Percentiles rank a stretch among this genome's conserved stretches.
phyloP scores from a whole-genome alignment of 2,797 vertebrate genomes.

The Cynodonichthys magdalenae region DNA sequence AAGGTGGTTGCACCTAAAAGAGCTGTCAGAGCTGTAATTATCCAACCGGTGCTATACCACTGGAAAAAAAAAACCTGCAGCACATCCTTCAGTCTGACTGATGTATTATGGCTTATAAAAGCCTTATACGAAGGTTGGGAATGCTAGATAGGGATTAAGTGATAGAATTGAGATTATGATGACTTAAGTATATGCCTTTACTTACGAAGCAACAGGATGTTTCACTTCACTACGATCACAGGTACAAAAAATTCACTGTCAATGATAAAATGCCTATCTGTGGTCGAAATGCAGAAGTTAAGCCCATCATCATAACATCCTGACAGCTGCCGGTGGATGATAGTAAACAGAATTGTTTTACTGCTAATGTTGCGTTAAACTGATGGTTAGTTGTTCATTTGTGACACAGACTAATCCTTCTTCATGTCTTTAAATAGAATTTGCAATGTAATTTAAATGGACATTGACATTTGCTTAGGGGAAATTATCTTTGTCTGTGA shows the following conservation, averaged over 20 bases:
- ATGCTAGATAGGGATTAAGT: neutral
- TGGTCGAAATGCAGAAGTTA: neutral
- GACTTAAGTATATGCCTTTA: neutral
- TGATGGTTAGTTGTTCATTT: neutral
- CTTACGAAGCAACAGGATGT: neutral
- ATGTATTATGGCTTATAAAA: neutral
- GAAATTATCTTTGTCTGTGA: too few species aligned
- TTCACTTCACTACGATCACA: neutral
- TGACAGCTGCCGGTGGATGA: too few species aligned
- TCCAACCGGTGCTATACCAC: neutral
- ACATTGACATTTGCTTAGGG: too few species aligned
- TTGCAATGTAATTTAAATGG: too few species aligned
- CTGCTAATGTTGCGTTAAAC: neutral
- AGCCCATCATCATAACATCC: neutral
- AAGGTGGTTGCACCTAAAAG: neutral
- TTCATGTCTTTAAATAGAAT: neutral
- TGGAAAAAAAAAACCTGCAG: neutral
- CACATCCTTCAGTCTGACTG: neutral
- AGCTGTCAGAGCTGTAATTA: neutral
- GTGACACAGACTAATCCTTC: neutral
- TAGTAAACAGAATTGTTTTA: neutral
- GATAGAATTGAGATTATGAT: slow-evolving; percentile 1
- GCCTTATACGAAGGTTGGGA: neutral
- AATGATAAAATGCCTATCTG: neutral
- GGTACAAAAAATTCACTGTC: neutral